Conservation (phyloP, 2,797 vertebrate genomes). For the Tolypeutes matacus region DNA sequence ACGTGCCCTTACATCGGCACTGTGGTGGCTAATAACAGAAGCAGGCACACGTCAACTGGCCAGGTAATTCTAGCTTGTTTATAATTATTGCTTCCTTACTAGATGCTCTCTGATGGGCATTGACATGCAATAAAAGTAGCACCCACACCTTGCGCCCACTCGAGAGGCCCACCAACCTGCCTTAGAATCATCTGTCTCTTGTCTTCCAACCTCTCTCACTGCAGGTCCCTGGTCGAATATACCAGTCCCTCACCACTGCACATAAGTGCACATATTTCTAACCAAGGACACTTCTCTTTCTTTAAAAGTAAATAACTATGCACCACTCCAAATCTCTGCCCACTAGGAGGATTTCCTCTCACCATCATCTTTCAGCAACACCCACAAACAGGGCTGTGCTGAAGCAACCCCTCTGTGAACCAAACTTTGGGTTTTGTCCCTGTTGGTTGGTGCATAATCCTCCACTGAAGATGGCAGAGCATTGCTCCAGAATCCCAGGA, state of each 20-base stretch:
- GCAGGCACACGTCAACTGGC: background rate
- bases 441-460: background rate
- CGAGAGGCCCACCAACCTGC: background rate
- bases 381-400: background rate
- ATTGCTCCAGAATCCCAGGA: background rate
- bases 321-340: background rate
- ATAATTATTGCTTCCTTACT: background rate
- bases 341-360: background rate
- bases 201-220: background rate
- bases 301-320: background rate
- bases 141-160: background rate
- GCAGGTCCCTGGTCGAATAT: background rate
- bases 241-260: background rate
- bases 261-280: background rate
- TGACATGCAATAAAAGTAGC: background rate
- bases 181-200: background rate
- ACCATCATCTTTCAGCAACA: background rate
- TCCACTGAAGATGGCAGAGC: background rate
- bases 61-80: background rate
- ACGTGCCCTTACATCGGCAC: rapidly evolving
- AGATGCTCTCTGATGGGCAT: background rate
- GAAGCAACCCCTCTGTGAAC: background rate
- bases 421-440: background rate
- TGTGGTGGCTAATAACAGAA: background rate
- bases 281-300: background rate